These are phyloP conservation scores for Seriola dumerili DNA, from an alignment of 2,113 vertebrate species.

Conservation along the genomic window DNA sequence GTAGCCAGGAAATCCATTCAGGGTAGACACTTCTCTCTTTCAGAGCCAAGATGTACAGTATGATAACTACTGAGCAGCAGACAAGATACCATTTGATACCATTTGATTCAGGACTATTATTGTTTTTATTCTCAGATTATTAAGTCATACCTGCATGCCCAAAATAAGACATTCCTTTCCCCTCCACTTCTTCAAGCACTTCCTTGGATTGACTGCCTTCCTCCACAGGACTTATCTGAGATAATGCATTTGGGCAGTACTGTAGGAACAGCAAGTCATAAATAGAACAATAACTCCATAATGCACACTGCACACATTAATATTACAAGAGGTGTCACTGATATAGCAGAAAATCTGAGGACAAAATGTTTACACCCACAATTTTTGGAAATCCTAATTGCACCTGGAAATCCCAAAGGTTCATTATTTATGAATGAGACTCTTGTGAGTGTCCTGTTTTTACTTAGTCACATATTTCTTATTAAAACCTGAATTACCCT, in stretches of 20 bases:
- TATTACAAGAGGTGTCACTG: constrained; percentile 50
- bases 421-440: constrained; percentile 71
- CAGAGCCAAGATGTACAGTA: no score
- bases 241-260: not conserved
- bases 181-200: no score
- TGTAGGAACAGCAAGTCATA: constrained; percentile 5
- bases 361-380: constrained; percentile 46
- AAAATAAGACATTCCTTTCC: no score
- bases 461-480: constrained; percentile 29
- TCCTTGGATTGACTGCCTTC: not conserved
- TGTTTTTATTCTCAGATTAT: no score
- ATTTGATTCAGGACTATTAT: no score
- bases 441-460: constrained; percentile 55
- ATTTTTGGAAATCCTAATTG: constrained; percentile 59
- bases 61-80: no score
- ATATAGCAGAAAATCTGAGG: constrained; percentile 20
- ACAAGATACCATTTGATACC: no score
- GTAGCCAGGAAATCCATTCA: no score
- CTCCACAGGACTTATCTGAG: not conserved
- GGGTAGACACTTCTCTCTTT: no score
- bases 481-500: constrained; percentile 20
- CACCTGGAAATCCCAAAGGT: constrained; percentile 56
- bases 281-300: constrained; percentile 28
- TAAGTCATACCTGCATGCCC: no score
- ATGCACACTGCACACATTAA: constrained; percentile 43